Percentiles rank a stretch among this genome's conserved stretches.
Conservation (phyloP, 2,113 vertebrate species). For the Sialia sialis region DNA sequence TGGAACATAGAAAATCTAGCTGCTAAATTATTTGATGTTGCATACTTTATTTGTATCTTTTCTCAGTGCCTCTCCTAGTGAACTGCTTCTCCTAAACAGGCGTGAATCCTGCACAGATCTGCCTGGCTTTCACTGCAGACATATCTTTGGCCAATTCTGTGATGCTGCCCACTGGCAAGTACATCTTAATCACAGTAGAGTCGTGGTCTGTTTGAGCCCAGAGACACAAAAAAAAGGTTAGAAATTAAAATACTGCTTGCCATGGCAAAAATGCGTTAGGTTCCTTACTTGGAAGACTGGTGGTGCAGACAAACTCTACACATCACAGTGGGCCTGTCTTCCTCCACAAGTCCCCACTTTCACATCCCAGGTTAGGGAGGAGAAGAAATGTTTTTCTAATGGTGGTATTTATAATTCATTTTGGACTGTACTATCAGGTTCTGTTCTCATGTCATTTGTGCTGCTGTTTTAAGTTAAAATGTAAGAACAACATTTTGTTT, state of each 20-base stretch:
- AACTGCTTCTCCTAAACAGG: neutral
- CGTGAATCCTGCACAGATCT: neutral
- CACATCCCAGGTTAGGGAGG: neutral
- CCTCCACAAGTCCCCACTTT: neutral
- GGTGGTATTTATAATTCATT: neutral
- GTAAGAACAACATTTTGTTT: neutral
- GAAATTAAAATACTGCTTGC: neutral
- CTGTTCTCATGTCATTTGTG: neutral
- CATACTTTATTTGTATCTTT: neutral
- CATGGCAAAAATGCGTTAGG: neutral
- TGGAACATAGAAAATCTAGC: neutral
- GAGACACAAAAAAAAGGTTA: neutral
- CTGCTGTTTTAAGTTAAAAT: neutral
- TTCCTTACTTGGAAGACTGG: neutral
- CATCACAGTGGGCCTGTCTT: accelerated
- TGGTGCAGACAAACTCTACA: neutral
- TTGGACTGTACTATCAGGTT: neutral
- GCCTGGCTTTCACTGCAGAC: neutral
- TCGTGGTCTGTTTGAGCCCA: neutral
- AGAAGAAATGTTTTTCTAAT: neutral
- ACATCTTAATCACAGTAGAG: neutral
- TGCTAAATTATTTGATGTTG: neutral
- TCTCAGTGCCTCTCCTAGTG: neutral
- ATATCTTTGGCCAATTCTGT: neutral
- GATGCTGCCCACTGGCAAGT: neutral